Evolutionary conservation across 2,888 invertebrate genomes (phyloP), one percentile per base, ranked within the genome.

Genomic region (Nasonovia ribisnigri): DNA sequence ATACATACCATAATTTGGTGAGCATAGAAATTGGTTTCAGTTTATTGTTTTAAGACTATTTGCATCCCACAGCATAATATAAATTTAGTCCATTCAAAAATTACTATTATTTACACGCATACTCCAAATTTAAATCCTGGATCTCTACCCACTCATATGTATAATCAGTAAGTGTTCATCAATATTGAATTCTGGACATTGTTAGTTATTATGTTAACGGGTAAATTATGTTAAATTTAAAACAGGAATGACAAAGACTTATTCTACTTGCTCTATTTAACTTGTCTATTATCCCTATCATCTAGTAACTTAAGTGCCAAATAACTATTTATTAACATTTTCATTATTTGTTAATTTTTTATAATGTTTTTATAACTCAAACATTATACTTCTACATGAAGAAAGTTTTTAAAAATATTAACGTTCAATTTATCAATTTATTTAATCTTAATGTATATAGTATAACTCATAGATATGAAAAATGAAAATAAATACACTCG

Each of bases 241-340:
- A 92, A 92, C 92, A 92, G 92, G 92, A 92, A 92, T 77, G 43
- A 43, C n/a, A 77, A 92, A 92, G 92, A 92, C 92, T 92, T 77
- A 92, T 92, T 88, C 29, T 92, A 92, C 54, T 92, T 92, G 51
- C 88, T 92, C 88, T 88, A 88, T 51, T 77, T 43, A 54, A 88
- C 42, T 77, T 26, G n/a, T 92, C 42, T 92, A 92, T 92, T 92
- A 92, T 77, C 92, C 88, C 77, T 92, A 88, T 92, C 51, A 77
- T 92, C 51, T 88, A 92, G 92, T 92, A 77, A 92, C 88, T 36
- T 88, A 92, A 92, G 92, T 92, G 92, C 92, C 92, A 92, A 92
- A 92, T 88, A 77, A 92, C 43, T 84, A 57, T 91, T 84, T 84
- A 54, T n/a, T 26, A 91, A 91, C 20, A 57, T 57, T 46, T 91